Percentiles rank a stretch among this genome's conserved stretches.
Evolutionary conservation across 2,888 invertebrate species (phyloP).

Genomic region (Ferdinandea cuprea): DNA sequence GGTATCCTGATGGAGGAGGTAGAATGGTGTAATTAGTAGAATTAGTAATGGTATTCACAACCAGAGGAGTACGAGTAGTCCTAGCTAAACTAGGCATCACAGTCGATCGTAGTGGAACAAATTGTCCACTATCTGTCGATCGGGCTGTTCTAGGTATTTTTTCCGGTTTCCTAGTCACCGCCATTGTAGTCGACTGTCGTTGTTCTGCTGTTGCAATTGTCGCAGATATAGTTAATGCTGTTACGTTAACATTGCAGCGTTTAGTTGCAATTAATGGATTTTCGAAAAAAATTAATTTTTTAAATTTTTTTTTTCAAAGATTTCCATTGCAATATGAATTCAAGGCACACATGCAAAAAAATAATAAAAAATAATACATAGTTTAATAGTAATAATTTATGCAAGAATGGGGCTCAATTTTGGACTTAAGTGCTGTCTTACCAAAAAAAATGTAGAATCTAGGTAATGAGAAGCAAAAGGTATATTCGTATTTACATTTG

Average conservation of each 20-base stretch:
- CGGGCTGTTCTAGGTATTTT: conserved; percentile 43
- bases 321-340: conserved; percentile 58
- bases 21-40: conserved; percentile 67
- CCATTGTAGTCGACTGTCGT: conserved; percentile 23
- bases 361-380: conserved; percentile 34
- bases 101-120: conserved; percentile 37
- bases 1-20: conserved; percentile 80
- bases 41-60: conserved; percentile 57
- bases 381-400: conserved; percentile 4
- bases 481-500: conserved; percentile 5
- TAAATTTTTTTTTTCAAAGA: conserved; percentile 32
- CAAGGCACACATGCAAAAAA: conserved; percentile 61
- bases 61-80: conserved; percentile 33
- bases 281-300: conserved; percentile 51
- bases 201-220: conserved; percentile 41
- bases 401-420: conserved; percentile 1
- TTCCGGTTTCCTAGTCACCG: conserved; percentile 45
- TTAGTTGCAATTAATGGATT: conserved; percentile 46
- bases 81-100: conserved; percentile 57
- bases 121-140: conserved; percentile 46
- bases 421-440: conserved; percentile 2
- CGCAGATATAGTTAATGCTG: conserved; percentile 48
- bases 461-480: neutral
- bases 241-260: conserved; percentile 49
- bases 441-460: neutral